Evolutionary conservation across 2,113 vertebrate genomes (phyloP).

Genomic region (Scomber colias): DNA sequence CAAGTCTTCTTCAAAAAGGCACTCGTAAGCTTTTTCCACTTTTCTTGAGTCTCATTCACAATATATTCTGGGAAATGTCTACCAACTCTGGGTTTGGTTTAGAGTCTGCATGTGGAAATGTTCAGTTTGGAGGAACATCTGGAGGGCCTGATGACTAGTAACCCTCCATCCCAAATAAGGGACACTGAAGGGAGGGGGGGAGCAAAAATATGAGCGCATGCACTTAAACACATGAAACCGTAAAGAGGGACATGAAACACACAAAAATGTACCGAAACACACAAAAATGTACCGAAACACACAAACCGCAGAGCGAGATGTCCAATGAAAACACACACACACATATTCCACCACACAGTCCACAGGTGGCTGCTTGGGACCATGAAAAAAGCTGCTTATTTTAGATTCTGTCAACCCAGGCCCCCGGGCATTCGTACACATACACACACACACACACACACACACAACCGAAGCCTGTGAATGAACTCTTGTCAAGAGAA

Average conservation of each 20-base stretch:
- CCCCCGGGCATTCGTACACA: background rate
- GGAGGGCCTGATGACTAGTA: conserved; percentile 45
- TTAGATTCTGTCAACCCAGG: conserved; percentile 44
- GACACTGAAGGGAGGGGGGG: conserved; percentile 13
- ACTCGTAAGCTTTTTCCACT: background rate
- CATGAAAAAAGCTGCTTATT: conserved; percentile 39
- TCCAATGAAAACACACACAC: conserved; percentile 40
- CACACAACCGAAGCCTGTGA: background rate
- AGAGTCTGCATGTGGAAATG: conserved; percentile 47
- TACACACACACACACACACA: conserved; percentile 8
- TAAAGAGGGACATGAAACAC: background rate
- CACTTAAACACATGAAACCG: conserved; percentile 8
- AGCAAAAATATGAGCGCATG: background rate
- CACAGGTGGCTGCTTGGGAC: conserved; percentile 59
- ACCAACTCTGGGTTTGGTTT: conserved; percentile 55
- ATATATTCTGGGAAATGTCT: conserved; percentile 41
- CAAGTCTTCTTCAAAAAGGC: background rate
- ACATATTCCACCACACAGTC: conserved; percentile 9
- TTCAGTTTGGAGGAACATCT: conserved; percentile 58
- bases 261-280: conserved; percentile 1
- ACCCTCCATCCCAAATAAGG: conserved; percentile 43
- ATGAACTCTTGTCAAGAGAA: background rate
- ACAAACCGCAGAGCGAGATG: conserved; percentile 30
- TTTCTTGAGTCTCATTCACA: background rate
- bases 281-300: conserved; percentile 19